A percentile compares a stretch with the other conserved stretches of the same genome.
These are phyloP conservation scores for Anas acuta DNA, from an alignment of 2,797 vertebrate genomes.

Conservation along the genomic window DNA sequence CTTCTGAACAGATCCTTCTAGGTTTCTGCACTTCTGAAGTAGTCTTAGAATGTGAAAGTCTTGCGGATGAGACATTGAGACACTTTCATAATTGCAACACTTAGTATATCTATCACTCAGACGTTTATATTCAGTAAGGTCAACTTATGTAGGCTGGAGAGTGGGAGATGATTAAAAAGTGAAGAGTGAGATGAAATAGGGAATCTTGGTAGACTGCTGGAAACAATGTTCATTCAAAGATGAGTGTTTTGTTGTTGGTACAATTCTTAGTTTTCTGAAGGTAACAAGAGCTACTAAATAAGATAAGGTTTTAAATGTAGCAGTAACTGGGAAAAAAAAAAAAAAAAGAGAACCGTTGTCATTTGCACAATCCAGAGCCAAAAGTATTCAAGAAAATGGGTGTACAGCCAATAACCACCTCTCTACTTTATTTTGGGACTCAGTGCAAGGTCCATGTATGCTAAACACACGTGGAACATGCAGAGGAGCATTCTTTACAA, in stretches of 20 bases:
- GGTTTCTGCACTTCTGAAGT: not conserved
- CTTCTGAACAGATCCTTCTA: not conserved
- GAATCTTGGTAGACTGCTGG: not conserved
- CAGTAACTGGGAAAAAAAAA: not conserved
- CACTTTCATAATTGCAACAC: not conserved
- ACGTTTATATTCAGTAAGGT: not conserved
- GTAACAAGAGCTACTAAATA: not conserved
- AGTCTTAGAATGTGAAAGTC: not conserved
- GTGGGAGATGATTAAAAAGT: not conserved
- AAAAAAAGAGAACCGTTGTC: not conserved
- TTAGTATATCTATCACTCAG: not conserved
- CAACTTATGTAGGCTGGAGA: not conserved
- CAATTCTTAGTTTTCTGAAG: too few species aligned
- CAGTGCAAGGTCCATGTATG: not conserved
- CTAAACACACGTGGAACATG: not conserved
- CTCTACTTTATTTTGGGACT: not conserved
- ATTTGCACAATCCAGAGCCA: not conserved
- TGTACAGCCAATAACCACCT: accelerated
- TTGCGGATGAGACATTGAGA: not conserved
- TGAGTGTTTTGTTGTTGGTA: not conserved
- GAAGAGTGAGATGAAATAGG: not conserved
- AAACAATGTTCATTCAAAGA: not conserved
- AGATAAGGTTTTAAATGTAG: not conserved
- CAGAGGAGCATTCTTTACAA: not conserved
- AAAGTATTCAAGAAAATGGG: not conserved